Base-by-base conservation (phyloP, 2,113 vertebrate genomes). In the Centropus bengalensis region DNA sequence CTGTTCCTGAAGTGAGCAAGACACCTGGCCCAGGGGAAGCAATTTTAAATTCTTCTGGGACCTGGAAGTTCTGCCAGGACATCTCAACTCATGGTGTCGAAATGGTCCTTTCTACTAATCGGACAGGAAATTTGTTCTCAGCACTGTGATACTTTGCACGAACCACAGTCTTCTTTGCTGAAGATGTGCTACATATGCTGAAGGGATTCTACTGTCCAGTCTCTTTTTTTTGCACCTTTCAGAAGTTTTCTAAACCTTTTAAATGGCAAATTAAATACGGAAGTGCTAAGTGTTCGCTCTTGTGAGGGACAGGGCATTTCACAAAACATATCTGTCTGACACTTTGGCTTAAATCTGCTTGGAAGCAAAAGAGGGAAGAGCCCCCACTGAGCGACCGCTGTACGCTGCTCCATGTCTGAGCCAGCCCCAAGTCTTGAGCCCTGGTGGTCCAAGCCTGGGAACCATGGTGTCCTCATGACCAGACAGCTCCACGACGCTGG, bases 401-500 rank as follows among this genome's bases (percentile, higher is more conserved):
- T 0, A 1, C 45, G 52, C n/a, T 76, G 27, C 27, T 54, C 63
- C 3, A 0, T 74, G 28, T 24, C 66, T 79, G 45, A 79, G 45
- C 40, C 80, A 75, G 23, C 19, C 20, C 14, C 28, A 52, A 78
- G 56, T 5, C 32, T 60, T 2, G 5, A 23, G 11, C n/a, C 36
- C 58, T 15, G 32, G 14, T 55, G 40, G 26, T 28, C 3, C 4
- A 78, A 24, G 2, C 36, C 24, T 8, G 12, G 38, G 32, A 60
- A 22, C 18, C 2, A 1, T 3, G 18, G 2, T 60, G 36, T 33
- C 45, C 66, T 60, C 0, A 0, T 62, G 42, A 75, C 13, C 28
- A 1, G 1, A 11, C 17, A 49, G 26, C n/a, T 62, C 52, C 63
- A 30, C 30, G 12, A 6, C 1, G 0, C 1, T n/a, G 27, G 24